Evolutionary conservation across 2,888 invertebrate species (phyloP).

Genomic region (Chorisops tibialis): DNA sequence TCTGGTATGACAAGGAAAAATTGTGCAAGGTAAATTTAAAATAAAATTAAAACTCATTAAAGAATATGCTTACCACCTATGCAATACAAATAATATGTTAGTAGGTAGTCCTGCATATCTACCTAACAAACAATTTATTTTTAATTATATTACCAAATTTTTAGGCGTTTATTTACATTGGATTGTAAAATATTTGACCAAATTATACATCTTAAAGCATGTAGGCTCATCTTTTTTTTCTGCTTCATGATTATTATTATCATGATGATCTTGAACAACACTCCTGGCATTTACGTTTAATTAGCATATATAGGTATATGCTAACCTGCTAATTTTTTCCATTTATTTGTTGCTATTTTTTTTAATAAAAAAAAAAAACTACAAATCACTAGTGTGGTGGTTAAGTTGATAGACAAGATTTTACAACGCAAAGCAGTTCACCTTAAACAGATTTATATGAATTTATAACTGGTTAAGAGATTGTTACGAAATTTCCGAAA

Average conservation of each 20-base stretch:
- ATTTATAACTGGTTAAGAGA: too few species aligned
- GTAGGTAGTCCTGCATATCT: not conserved
- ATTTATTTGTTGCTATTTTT: slow-evolving; percentile 7
- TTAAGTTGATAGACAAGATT: slow-evolving; percentile 13
- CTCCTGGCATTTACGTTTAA: slow-evolving; percentile 14
- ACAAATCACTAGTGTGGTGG: not conserved
- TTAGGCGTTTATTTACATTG: too few species aligned
- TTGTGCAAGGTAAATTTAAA: slow-evolving; percentile 72
- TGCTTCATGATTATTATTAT: not conserved
- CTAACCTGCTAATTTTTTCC: not conserved
- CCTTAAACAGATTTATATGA: slow-evolving; percentile 5
- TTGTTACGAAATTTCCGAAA: too few species aligned
- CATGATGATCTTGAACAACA: slow-evolving; percentile 6
- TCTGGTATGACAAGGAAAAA: slow-evolving; percentile 91
- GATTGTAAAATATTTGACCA: too few species aligned
- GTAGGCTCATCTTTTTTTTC: not conserved
- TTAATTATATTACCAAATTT: not conserved
- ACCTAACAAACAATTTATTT: slow-evolving; percentile 3
- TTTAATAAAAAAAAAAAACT: not conserved
- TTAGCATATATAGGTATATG: slow-evolving; percentile 10
- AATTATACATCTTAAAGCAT: not conserved
- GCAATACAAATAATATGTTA: not conserved
- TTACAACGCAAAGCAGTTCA: slow-evolving; percentile 5
- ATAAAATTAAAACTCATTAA: not conserved
- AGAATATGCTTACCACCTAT: not conserved